phyloP scores from a whole-genome alignment of 1,140 invertebrate species.

The Linepithema humile region DNA sequence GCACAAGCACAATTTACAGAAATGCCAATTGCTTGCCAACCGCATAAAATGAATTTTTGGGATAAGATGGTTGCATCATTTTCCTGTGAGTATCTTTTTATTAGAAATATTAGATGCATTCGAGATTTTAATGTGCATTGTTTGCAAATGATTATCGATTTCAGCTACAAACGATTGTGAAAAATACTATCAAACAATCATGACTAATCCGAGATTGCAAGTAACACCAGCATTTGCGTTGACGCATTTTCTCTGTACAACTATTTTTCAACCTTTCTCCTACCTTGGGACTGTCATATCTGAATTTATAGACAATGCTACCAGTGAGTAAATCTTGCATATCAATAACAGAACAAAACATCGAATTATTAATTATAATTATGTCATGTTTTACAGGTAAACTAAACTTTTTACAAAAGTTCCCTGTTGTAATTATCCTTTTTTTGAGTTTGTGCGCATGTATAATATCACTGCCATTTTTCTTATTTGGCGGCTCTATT shows the following conservation, averaged over 20 bases:
- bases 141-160: conserved; percentile 1
- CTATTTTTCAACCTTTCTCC: conserved; percentile 65
- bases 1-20: conserved; percentile 63
- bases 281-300: conserved; percentile 64
- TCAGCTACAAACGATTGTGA: conserved; percentile 69
- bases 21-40: conserved; percentile 71
- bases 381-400: conserved; percentile 30
- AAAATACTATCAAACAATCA: conserved; percentile 71
- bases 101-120: background rate
- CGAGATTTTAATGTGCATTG: background rate
- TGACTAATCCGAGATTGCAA: conserved; percentile 71
- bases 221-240: conserved; percentile 75
- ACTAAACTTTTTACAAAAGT: background rate
- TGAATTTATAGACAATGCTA: conserved; percentile 68
- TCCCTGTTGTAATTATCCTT: conserved; percentile 28
- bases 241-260: conserved; percentile 68
- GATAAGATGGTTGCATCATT: conserved; percentile 37
- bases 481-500: conserved; percentile 60
- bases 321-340: conserved; percentile 67
- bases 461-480: conserved; percentile 59
- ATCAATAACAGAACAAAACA: background rate
- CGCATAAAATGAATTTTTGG: conserved; percentile 67
- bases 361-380: background rate
- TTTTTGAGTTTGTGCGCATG: conserved; percentile 35
- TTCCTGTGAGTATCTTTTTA: conserved; percentile 24